Conservation (phyloP, 2,888 invertebrate species). For the Rhogogaster chlorosoma region DNA sequence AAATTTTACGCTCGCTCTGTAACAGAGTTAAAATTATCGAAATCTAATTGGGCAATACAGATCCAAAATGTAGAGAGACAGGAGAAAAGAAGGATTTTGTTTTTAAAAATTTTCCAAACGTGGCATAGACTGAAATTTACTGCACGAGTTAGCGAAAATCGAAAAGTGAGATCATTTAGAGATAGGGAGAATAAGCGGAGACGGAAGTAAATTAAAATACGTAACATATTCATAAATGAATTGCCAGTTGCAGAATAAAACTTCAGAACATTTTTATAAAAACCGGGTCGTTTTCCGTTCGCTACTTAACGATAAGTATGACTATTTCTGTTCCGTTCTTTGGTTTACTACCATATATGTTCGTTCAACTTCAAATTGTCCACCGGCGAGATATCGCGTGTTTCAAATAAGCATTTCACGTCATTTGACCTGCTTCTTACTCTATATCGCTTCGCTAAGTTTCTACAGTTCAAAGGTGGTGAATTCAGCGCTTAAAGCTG, state of each 20-base stretch:
- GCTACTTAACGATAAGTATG: background rate
- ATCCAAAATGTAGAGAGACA: background rate
- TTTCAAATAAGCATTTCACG: slow-evolving; percentile 30
- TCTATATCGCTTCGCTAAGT: background rate
- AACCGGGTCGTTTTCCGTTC: background rate
- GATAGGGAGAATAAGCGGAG: background rate
- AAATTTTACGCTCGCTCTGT: background rate
- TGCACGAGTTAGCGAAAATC: background rate
- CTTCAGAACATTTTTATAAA: background rate
- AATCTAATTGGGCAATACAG: background rate
- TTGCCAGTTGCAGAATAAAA: background rate
- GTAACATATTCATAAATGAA: background rate
- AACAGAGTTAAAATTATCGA: background rate
- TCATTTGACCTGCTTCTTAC: background rate
- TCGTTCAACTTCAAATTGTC: slow-evolving; percentile 23
- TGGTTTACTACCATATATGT: background rate
- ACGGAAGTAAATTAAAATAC: background rate
- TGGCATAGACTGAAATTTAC: background rate
- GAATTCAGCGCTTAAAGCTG: background rate
- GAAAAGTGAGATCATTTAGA: background rate
- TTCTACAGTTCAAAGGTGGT: background rate
- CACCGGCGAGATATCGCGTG: background rate
- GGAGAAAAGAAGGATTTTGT: background rate
- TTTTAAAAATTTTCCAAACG: background rate
- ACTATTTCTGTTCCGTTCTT: background rate